Evolutionary conservation across 2,113 vertebrate genomes (phyloP), one percentile per base, ranked within the genome.

Genomic region (Balaeniceps rex): DNA sequence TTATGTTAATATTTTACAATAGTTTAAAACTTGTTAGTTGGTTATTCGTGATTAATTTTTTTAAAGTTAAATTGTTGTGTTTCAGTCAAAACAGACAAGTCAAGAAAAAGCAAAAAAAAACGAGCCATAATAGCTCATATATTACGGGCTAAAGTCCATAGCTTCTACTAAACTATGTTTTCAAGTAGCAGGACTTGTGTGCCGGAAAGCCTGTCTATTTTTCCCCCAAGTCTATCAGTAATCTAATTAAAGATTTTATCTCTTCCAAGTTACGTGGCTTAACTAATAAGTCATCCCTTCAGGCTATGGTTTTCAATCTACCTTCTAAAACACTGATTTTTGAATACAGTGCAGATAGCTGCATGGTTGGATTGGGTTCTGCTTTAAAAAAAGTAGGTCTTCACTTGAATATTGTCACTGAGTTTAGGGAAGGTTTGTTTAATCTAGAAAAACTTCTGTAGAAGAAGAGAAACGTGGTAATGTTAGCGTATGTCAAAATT

Each of bases 21-120:
- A 69, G 13, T 69, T 78, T 94, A 89, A 47, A 78, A 80, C 58
- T 84, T 83, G 11, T 71, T 92, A 40, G 29, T 75, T 1, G 40
- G 90, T 94, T 94, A 31, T 81, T 94, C 70, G 88, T 65, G 42
- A 79, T 89, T 76, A 57, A 36, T 75, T 96, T 87, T 70, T 38
- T 60, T 63, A 87, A 87, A 78, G 42, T 60, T 63, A 87, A 87
- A 78, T 68, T 90, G 9, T 40, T 94, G 10, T 36, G 16, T 92
- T 95, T 87, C 42, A 68, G 16, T 83, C 47, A 77, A 87, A 90
- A 85, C 7, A 87, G 57, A 46, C 57, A 84, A 87, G 80, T 47
- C 23, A 65, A 83, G 5, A 64, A 80, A 76, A 69, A 76, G 8
- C 2, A 57, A 22, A 74, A 64, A 64, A 83, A 65, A 72, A 12